Evolutionary conservation across 2,113 vertebrate genomes (phyloP), one percentile per base, ranked within the genome.

Genomic region (Gallinago undulata): DNA sequence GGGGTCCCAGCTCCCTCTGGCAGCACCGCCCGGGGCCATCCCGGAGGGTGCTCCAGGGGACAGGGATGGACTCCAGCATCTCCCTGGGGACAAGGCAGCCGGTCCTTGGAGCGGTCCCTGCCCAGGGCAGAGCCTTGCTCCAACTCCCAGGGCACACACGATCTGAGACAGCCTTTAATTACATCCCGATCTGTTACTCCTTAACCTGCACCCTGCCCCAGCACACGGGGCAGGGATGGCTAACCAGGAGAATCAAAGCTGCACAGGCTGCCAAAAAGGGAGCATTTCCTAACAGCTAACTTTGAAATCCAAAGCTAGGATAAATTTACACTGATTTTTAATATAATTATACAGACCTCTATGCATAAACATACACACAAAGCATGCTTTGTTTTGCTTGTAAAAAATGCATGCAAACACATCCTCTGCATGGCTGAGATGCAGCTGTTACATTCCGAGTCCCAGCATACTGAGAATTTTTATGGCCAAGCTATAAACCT

Each of bases 401-500:
- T 45, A 77, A 47, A 55, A 30, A 35, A 39, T 5, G 14, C 64
- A 69, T 39, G 91, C n/a, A 55, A 55, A 87, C 66, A 55, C 37
- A 51, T 37, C 50, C 77, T 78, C 80, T 72, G 68, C 83, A 16
- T 24, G 66, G 79, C 76, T 33, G 47, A 86, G 94, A 86, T 30
- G 84, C 51, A 64, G 41, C 41, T n/a, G 78, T 80, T 85, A 41
- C 57, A 56, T 35, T 62, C 79, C 4, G 2, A 69, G 94, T 47
- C 83, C 79, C 10, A 3, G 92, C 92, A 84, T 82, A 89, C 53
- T 6, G 93, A n/a, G 90, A 57, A 19, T 72, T 95, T 98, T 98
- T 98, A 98, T 73, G 84, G 94, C 95, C 53, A 24, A 96, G 96
- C 96, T 89, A 96, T 97, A 98, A 98, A 98, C 94, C 89, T 91